Evolutionary conservation across 2,113 vertebrate species (phyloP).

Genomic region (Diphyllodes magnificus): DNA sequence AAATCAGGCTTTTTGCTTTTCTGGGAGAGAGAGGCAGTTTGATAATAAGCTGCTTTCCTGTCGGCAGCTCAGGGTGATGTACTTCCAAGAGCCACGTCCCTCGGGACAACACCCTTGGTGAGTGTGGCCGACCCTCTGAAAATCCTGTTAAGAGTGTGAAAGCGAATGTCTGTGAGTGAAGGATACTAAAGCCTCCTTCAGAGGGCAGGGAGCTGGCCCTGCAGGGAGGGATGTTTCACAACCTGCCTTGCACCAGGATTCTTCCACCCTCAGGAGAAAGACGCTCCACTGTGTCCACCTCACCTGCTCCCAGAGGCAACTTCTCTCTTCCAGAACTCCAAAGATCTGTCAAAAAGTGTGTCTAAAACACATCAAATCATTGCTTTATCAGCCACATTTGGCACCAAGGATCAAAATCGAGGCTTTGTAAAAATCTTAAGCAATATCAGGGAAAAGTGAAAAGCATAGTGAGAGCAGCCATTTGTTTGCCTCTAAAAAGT

Average conservation of each 20-base stretch:
- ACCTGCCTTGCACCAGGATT: not conserved
- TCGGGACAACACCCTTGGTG: not conserved
- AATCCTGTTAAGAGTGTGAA: slow-evolving; percentile 30
- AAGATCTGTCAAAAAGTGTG: not conserved
- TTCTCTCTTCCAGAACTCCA: not conserved
- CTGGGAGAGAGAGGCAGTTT: not conserved
- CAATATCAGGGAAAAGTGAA: not conserved
- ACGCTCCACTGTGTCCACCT: not conserved
- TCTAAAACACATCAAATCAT: not conserved
- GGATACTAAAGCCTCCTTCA: not conserved
- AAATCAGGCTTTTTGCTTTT: not conserved
- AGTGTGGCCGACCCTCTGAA: not conserved
- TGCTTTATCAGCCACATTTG: not conserved
- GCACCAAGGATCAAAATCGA: not conserved
- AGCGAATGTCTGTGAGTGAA: not conserved
- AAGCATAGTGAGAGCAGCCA: not conserved
- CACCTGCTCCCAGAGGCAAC: not conserved
- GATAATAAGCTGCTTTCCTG: not conserved
- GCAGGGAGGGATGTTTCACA: not conserved
- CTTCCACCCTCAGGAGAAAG: not conserved
- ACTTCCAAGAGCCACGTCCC: not conserved
- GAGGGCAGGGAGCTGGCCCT: not conserved
- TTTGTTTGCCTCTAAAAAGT: not conserved
- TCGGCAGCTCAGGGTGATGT: not conserved
- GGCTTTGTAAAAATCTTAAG: not conserved